Evolutionary conservation across 2,113 vertebrate genomes (phyloP).

Genomic region (Nothocercus nigrocapillus): DNA sequence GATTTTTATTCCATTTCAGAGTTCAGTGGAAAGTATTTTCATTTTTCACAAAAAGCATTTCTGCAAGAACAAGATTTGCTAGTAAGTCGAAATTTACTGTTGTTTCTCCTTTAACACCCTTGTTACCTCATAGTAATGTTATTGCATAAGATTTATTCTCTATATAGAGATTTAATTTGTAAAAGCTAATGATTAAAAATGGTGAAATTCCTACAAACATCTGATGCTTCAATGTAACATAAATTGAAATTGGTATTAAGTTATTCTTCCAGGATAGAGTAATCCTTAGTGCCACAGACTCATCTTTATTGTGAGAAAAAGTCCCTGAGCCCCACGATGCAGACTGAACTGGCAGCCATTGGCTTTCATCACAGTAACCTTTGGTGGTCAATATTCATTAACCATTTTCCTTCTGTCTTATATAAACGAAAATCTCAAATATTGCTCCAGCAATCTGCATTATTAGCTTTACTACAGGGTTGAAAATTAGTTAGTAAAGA

Average conservation of each 20-base stretch:
- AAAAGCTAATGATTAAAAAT: neutral
- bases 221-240: neutral
- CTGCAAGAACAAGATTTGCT: neutral
- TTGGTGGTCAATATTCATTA: neutral
- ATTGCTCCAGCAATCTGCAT: neutral
- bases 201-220: neutral
- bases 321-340: rapidly evolving
- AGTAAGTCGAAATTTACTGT: neutral
- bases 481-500: neutral
- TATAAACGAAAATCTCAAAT: conserved; percentile 1
- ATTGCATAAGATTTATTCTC: neutral
- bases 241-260: neutral
- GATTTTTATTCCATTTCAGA: neutral
- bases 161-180: neutral
- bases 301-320: neutral
- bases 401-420: neutral
- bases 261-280: neutral
- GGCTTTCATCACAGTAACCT: neutral
- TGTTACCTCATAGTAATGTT: neutral
- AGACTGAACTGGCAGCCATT: neutral
- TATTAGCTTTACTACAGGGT: neutral
- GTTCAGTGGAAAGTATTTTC: neutral
- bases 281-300: neutral
- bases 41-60: neutral
- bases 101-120: neutral